Base-by-base conservation (phyloP, 1,140 invertebrate species). In the Berghia stephanieae region DNA sequence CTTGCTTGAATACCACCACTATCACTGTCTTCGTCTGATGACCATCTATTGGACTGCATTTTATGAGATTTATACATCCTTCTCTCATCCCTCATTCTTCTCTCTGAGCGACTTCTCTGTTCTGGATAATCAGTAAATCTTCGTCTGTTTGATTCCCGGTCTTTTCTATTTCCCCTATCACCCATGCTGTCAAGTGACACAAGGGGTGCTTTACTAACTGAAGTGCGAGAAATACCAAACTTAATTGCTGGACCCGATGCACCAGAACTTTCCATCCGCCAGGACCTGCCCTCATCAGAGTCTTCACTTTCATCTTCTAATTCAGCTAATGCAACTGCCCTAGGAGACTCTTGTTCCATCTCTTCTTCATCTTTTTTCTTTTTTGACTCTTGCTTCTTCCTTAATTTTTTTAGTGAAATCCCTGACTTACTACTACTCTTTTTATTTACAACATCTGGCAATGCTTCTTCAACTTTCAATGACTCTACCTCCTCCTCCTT, bases 241-340 rank as follows among this genome's bases (percentile, higher is more conserved):
- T 67, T 38, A 21, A 36, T 36, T 36, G 34, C 36, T 67, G 6
- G 63, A 2, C 43, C 24, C 3, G 38, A 10, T 1, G 43, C 31
- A 42, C 67, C 78, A 13, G 71, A 81, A 16, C 52, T 78, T 49
- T 78, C 74, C 31, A 57, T 55, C 43, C 66, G 68, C 79, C 78
- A 81, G 1, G 68, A 60, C 55, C 79, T 70, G 21, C 75, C 77
- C 49, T 72, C n/a, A 24, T 67, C 70, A 36, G 78, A 66, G 38
- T 82, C 71, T 31, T 79, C 77, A 38, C 70, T 76, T 46, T 80
- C 79, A 46, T 72, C 49, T 21, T 46, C 75, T 63, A 42, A 49
- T n/a, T 70, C 71, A 10, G 69, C 70, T 3, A 66, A 27, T n/a
- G 6, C 36, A 21, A 34, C 57, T 31, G 40, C 18, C 8, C 27